These are phyloP conservation scores for Chelonoidis abingdonii DNA, from an alignment of 2,113 vertebrate species.

Conservation along the genomic window DNA sequence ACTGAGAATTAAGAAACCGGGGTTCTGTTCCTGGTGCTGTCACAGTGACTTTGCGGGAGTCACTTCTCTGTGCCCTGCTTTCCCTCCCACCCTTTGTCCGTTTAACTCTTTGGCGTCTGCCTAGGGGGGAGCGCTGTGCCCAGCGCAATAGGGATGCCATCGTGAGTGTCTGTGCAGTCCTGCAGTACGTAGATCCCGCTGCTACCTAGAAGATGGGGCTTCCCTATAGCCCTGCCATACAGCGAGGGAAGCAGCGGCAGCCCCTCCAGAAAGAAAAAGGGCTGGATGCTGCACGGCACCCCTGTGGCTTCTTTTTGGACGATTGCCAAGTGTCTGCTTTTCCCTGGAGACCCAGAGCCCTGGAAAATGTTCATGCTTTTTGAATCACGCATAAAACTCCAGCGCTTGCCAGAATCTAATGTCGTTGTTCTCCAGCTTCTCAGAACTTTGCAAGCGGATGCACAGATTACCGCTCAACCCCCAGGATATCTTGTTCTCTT, in stretches of 20 bases:
- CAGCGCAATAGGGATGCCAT: fast-evolving
- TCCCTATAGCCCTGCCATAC: background rate
- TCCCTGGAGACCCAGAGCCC: slow-evolving; percentile 8
- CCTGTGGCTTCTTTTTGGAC: background rate
- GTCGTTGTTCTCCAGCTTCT: background rate
- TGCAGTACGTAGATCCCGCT: background rate
- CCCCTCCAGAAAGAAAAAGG: fast-evolving
- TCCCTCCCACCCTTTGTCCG: too few relatives aligned
- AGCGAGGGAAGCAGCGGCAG: fast-evolving
- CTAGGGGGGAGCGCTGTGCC: fast-evolving
- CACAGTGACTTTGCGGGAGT: fast-evolving
- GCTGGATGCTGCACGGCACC: background rate
- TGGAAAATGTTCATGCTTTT: background rate
- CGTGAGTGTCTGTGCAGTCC: fast-evolving
- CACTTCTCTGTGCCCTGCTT: background rate
- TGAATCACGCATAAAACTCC: slow-evolving; percentile 38
- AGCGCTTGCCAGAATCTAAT: background rate
- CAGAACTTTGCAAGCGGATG: slow-evolving; percentile 3
- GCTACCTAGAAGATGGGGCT: background rate
- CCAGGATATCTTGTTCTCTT: fast-evolving
- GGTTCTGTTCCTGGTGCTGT: background rate
- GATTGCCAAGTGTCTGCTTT: background rate
- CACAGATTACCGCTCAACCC: background rate
- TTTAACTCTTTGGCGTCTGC: too few relatives aligned
- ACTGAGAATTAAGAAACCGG: background rate